A percentile compares a stretch with the other conserved stretches of the same genome.
Evolutionary conservation across 2,113 vertebrate genomes (phyloP).

Genomic region (Tragelaphus imberbis): DNA sequence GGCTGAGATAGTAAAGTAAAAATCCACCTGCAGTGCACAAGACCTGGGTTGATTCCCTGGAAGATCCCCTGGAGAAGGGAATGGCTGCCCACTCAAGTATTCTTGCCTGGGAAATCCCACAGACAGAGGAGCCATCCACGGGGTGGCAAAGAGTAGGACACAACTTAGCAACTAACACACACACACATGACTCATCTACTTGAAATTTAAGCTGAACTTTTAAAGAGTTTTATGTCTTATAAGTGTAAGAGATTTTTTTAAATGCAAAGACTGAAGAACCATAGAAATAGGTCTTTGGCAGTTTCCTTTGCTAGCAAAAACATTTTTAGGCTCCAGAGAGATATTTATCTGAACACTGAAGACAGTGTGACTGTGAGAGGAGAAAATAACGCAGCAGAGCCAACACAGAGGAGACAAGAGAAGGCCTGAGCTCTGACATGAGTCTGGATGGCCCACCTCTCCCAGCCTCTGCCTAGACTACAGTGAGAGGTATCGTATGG

Average conservation of each 20-base stretch:
- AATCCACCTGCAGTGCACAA: not conserved
- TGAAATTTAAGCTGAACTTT: not conserved
- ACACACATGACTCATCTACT: not conserved
- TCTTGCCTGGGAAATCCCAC: not conserved
- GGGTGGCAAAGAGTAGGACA: not conserved
- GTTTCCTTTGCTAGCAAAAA: not conserved
- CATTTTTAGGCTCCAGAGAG: not conserved
- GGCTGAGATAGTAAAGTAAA: not conserved
- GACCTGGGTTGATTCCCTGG: not conserved
- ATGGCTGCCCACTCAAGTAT: not conserved
- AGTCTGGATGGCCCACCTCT: not conserved
- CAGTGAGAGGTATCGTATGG: not conserved
- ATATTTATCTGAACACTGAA: not conserved
- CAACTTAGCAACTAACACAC: not conserved
- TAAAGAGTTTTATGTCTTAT: not conserved
- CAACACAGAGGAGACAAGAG: not conserved
- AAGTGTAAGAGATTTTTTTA: not conserved
- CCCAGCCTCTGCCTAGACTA: not conserved
- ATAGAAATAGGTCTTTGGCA: not conserved
- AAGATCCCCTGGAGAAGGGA: not conserved
- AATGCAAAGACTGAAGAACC: not conserved
- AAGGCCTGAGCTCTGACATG: not conserved
- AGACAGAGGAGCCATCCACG: not conserved
- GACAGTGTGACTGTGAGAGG: rapidly evolving
- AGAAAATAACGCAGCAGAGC: not conserved